phyloP scores from a whole-genome alignment of 1,140 invertebrate genomes.

The Meloidogyne floridensis region DNA sequence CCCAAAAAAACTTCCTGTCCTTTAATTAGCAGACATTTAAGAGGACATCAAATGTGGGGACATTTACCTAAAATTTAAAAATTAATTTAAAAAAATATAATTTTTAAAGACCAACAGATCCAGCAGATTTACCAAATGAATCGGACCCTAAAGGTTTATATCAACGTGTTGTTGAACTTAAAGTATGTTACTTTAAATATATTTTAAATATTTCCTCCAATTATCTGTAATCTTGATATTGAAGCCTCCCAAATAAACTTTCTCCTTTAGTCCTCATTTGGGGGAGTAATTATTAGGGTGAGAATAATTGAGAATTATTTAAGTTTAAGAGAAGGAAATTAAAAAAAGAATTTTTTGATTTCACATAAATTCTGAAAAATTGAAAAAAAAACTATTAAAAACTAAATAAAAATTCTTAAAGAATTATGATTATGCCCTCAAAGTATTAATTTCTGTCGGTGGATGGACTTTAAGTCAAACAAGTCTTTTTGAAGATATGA shows the following conservation, averaged over 20 bases:
- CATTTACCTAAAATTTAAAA: too few relatives aligned
- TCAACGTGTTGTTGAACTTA: constrained; percentile 2
- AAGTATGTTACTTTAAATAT: not conserved
- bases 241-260: too few relatives aligned
- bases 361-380: constrained; percentile 45
- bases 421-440: constrained; percentile 53
- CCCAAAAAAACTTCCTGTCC: too few relatives aligned
- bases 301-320: constrained; percentile 22
- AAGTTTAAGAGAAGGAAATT: constrained; percentile 58
- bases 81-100: not conserved
- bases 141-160: not conserved
- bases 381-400: not conserved
- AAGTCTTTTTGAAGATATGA: constrained; percentile 46
- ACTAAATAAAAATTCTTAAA: not conserved
- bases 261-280: too few relatives aligned
- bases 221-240: too few relatives aligned
- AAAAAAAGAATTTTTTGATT: constrained; percentile 55
- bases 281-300: not conserved
- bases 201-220: too few relatives aligned
- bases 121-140: too few relatives aligned
- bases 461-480: constrained; percentile 62
- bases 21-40: too few relatives aligned
- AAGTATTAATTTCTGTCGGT: constrained; percentile 64
- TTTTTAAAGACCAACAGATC: too few relatives aligned
- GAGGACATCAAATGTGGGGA: too few relatives aligned